Evolutionary conservation across 2,888 invertebrate species (phyloP).

Genomic region (Sminthurinus aureus): DNA sequence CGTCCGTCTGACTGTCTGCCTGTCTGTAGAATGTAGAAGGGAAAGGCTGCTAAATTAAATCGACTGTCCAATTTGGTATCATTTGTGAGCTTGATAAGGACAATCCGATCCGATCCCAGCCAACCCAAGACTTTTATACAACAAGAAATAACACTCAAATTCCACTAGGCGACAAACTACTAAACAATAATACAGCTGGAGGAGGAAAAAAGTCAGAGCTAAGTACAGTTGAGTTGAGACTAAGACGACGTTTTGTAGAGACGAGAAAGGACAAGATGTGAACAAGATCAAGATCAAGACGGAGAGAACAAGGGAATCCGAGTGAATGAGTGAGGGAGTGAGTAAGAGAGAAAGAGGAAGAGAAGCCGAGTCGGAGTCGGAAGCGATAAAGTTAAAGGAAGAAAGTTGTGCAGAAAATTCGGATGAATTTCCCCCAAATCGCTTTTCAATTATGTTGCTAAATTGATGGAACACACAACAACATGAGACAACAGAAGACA

Average conservation of each 20-base stretch:
- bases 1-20: neutral
- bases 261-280: neutral
- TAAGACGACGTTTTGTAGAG: too few relatives aligned
- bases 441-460: slow-evolving; percentile 40
- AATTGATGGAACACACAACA: slow-evolving; percentile 23
- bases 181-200: neutral
- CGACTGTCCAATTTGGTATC: neutral
- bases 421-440: slow-evolving; percentile 34
- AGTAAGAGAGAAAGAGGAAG: slow-evolving; percentile 6
- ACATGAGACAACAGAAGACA: neutral
- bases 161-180: neutral
- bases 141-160: neutral
- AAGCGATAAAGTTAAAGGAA: neutral
- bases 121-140: neutral
- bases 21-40: neutral
- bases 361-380: slow-evolving; percentile 1
- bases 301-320: slow-evolving; percentile 1
- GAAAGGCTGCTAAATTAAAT: neutral
- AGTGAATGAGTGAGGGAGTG: neutral
- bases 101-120: neutral
- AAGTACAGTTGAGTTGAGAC: too few relatives aligned
- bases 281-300: neutral
- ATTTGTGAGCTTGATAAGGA: neutral
- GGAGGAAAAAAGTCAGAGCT: neutral
- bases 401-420: slow-evolving; percentile 16